Percentiles rank a stretch among this genome's conserved stretches.
These are phyloP conservation scores for Nephrotoma flavescens DNA, from an alignment of 2,888 invertebrate genomes.

Conservation along the genomic window DNA sequence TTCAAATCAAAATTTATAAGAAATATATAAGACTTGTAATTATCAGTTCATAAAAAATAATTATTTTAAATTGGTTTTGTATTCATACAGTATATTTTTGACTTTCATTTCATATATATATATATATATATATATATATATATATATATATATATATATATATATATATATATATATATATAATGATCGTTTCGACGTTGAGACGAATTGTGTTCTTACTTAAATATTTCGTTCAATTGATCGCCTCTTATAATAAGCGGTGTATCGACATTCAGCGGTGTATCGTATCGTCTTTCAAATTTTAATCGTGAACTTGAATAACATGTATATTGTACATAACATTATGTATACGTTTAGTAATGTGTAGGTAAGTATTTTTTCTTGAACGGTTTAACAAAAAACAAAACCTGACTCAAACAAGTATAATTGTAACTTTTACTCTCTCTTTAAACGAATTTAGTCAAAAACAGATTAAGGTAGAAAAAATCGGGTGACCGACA, in stretches of 20 bases:
- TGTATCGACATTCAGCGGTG: neutral
- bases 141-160: no score
- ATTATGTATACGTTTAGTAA: no score
- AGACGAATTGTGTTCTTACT: neutral
- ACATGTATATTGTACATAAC: neutral
- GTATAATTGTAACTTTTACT: no score
- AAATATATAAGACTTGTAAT: neutral
- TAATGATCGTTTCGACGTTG: neutral
- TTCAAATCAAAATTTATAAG: neutral
- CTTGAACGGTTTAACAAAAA: neutral
- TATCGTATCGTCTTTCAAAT: neutral
- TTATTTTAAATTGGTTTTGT: neutral
- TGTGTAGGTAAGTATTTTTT: neutral
- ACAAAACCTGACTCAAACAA: no score
- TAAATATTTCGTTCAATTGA: neutral
- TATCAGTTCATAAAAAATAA: neutral
- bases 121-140: no score
- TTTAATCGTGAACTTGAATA: neutral
- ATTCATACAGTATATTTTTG: neutral
- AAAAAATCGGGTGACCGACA: no score
- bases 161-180: no score
- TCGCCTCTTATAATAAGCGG: neutral
- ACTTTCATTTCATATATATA: neutral
- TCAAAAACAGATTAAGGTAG: no score
- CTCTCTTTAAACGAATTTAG: no score